These are phyloP conservation scores for Mellivora capensis DNA, from an alignment of 2,113 vertebrate species.

Conservation along the genomic window DNA sequence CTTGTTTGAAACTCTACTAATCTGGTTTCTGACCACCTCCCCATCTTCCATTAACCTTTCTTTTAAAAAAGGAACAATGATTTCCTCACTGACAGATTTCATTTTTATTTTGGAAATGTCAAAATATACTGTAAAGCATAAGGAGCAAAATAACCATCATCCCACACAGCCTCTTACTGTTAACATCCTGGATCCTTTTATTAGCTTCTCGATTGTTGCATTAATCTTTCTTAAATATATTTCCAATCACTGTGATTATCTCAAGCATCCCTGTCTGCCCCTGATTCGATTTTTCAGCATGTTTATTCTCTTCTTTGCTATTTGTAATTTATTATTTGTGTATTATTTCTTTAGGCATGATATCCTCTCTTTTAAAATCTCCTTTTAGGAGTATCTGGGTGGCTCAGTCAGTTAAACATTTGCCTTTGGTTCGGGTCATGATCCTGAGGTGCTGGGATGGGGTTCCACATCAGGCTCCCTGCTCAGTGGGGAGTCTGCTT, in stretches of 20 bases:
- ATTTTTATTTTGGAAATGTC: neutral
- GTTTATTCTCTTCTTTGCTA: neutral
- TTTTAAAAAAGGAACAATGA: neutral
- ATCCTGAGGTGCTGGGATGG: too few relatives aligned
- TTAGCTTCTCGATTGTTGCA: neutral
- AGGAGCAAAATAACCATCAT: neutral
- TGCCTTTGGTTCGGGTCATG: too few relatives aligned
- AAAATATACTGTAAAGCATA: neutral
- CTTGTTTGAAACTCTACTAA: neutral
- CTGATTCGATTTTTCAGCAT: neutral
- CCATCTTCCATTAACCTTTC: neutral
- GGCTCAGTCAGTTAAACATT: too few relatives aligned
- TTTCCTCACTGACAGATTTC: neutral
- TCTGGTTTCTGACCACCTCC: neutral
- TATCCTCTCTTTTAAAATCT: neutral
- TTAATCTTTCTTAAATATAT: neutral
- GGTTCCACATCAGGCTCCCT: too few relatives aligned
- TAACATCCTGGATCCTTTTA: neutral
- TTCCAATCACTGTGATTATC: neutral
- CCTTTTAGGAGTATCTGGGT: neutral
- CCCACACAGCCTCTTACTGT: fast-evolving
- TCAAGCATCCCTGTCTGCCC: neutral
- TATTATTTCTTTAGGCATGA: neutral
- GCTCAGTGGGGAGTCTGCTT: too few relatives aligned
- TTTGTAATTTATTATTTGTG: neutral